Evolutionary conservation across 1,140 invertebrate genomes (phyloP), one percentile per base, ranked within the genome.

Genomic region (Anastrepha ludens): DNA sequence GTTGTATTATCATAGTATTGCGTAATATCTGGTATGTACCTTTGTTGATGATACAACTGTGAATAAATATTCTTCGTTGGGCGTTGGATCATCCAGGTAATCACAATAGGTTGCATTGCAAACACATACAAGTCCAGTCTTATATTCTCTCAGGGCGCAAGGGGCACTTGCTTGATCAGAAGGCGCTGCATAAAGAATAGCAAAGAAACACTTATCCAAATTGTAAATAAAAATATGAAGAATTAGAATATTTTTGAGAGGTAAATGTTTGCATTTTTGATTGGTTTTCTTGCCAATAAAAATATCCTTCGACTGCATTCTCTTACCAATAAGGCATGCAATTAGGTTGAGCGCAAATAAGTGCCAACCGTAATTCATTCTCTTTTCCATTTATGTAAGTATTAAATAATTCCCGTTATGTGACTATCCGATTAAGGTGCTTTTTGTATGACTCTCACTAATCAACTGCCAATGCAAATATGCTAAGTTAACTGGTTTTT

Each of bases 51-150:
- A 93, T 55, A 90, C 88, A 29, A 91, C 41, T 0, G 88, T 88
- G 9, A 91, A 93, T 2, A 89, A 89, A 8, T 60, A 70, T 11
- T 91, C 89, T 47, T 89, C 87, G 47, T 41, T 85, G 15, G 91
- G 81, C 11, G 88, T 89, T 6, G 92, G 89, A 88, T 91, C 91
- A 3, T 94, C 94, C 41, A 96, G 93, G 17, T 95, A 95, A 91
- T 98, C 98, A 92, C 98, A 99, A 91, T 97, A 97, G 0, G 95
- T 96, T 0, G 96, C 93, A 91, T 98, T 97, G 91, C 98, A 99
- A 9, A 98, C 97, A 91, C 98, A 99, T 0, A 98, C 97, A 67
- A 96, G 89, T 5, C 92, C 92, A 47, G 91, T 86, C 0, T 89
- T 13, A 3, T 58, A 89, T 7, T 91, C 88, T 50, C 85, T 88